These are phyloP conservation scores for Mico argentatus DNA, from an alignment of 2,797 vertebrate genomes.

Conservation along the genomic window DNA sequence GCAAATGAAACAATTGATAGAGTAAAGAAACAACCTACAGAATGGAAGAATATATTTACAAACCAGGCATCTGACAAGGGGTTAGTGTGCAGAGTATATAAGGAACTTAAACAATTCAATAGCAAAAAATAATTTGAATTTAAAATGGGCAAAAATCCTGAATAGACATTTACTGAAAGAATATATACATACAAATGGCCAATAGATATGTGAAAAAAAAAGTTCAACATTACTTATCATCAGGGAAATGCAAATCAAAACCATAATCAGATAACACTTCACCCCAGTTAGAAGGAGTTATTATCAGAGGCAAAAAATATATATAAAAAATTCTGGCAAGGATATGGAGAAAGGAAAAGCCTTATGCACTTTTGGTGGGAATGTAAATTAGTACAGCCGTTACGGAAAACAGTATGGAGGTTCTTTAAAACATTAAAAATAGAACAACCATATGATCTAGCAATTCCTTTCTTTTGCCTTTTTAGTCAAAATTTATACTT, in stretches of 20 bases:
- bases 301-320: not conserved
- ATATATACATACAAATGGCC: not conserved
- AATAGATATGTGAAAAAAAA: not conserved
- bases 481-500: not conserved
- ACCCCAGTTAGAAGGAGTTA: not conserved
- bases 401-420: not conserved
- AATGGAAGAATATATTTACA: not conserved
- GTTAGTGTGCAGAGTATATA: not conserved
- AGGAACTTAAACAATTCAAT: not conserved
- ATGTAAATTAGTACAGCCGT: not conserved
- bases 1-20: not conserved
- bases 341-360: not conserved
- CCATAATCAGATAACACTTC: not conserved
- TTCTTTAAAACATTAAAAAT: not conserved
- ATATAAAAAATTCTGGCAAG: not conserved
- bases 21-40: not conserved
- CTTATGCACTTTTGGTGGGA: not conserved
- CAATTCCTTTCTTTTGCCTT: not conserved
- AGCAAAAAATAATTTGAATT: not conserved
- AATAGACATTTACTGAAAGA: not conserved
- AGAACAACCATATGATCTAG: not conserved
- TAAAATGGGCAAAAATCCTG: not conserved
- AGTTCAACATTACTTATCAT: not conserved
- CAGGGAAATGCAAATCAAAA: not conserved
- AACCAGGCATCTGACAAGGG: not conserved